These are phyloP conservation scores for roundworm (Caenorhabditis elegans) DNA, from an alignment of 1,140 invertebrate genomes.

Conservation along the genomic window DNA sequence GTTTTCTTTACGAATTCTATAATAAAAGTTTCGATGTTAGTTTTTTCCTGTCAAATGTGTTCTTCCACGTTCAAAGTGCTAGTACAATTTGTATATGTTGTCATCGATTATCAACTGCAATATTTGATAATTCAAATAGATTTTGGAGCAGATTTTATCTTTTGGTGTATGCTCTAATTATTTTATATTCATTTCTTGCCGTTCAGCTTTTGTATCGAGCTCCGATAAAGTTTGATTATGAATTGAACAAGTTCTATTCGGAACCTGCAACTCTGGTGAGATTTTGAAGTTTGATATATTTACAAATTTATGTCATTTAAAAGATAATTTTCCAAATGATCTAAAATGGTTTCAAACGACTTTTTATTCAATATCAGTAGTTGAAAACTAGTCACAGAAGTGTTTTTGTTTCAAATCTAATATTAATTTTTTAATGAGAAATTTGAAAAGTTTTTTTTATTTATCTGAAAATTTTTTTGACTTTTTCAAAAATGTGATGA, in stretches of 20 bases:
- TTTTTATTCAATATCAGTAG: too few relatives aligned
- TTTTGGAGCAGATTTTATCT: constrained; percentile 1
- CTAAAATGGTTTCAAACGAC: too few relatives aligned
- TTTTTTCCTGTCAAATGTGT: not conserved
- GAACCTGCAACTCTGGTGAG: not conserved
- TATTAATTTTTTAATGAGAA: too few relatives aligned
- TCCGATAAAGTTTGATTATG: not conserved
- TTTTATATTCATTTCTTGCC: not conserved
- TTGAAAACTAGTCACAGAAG: too few relatives aligned
- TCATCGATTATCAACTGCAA: not conserved
- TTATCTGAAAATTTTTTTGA: too few relatives aligned
- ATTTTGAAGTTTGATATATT: too few relatives aligned
- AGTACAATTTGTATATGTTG: not conserved
- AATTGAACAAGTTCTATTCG: not conserved
- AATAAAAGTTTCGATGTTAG: not conserved
- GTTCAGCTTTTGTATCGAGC: not conserved
- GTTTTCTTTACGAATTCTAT: not conserved
- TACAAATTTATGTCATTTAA: too few relatives aligned
- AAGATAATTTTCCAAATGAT: too few relatives aligned
- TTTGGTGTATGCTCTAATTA: not conserved
- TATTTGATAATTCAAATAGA: not conserved
- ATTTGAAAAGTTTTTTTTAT: too few relatives aligned
- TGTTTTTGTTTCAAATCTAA: too few relatives aligned
- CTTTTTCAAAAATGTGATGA: too few relatives aligned
- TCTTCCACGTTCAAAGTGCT: not conserved